Base-by-base conservation (phyloP, 2,113 vertebrate species). In the Vulpes vulpes region DNA sequence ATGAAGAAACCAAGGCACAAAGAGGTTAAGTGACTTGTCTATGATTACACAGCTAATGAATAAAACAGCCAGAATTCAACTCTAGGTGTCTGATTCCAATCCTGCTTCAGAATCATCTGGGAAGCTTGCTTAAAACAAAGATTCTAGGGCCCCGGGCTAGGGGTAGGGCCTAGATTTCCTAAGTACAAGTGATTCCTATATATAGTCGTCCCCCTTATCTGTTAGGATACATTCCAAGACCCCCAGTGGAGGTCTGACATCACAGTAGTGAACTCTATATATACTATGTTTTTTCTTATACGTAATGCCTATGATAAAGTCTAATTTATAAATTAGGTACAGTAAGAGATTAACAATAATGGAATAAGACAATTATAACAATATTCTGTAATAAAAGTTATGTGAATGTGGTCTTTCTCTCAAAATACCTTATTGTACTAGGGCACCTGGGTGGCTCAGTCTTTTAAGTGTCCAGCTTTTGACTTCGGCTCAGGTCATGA, bases 1-100 rank as follows among this genome's bases (percentile, higher is more conserved):
- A 23, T 94, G 43, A 64, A 82, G 43, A 93, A 97, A 93, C 11
- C 23, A 87, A 91, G 57, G 38, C 16, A 89, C 27, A 32, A 79
- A 93, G 59, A 93, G 43, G 6, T n/a, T 69, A 86, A 38, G 12
- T 73, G 57, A 80, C 12, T 94, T 69, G 62, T 7, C 49, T 90
- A 23, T 6, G 14, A 38, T 55, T 62, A 86, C 51, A 87, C 8
- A 30, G n/a, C 12, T 32, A 38, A 49, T 14, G 1, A 89, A 69
- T 38, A 86, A 85, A 79, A 74, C 20, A 60, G 7, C 32, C 7
- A 49, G 23, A 19, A 74, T 32, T 93, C 57, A 83, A 69, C 64
- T 2, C 12, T 65, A 73, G 12, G 35, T 32, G 49, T 43, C 30
- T 78, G 20, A 89, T 38, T 51, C 22, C 15, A 57, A 10, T 51